A percentile compares a stretch with the other conserved stretches of the same genome.
phyloP scores from a whole-genome alignment of 2,113 vertebrate species.

The Hemiscyllium ocellatum region DNA sequence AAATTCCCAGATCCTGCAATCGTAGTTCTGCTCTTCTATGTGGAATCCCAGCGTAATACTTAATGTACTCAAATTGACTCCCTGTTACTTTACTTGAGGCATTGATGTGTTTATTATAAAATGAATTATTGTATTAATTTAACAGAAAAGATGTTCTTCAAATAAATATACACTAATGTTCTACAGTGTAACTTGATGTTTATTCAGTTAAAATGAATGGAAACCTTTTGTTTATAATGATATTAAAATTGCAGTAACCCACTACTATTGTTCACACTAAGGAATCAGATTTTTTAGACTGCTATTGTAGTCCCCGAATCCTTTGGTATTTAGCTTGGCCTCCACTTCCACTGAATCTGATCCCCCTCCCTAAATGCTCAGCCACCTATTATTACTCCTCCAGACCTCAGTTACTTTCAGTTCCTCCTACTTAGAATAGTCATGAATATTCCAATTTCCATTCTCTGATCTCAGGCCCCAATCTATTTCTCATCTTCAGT shows the following conservation, averaged over 20 bases:
- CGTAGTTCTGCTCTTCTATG: background rate
- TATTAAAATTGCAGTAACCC: background rate
- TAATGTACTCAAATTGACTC: background rate
- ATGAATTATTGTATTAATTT: background rate
- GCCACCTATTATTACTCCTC: background rate
- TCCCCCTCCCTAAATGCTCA: background rate
- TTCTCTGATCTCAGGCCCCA: background rate
- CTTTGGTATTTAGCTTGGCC: background rate
- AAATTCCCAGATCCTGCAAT: background rate
- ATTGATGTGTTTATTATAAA: background rate
- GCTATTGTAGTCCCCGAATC: background rate
- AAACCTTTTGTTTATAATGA: background rate
- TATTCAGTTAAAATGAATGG: background rate
- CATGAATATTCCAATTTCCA: background rate
- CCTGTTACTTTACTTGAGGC: background rate
- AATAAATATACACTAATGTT: background rate
- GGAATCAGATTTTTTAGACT: background rate
- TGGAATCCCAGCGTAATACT: background rate
- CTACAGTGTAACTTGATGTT: background rate
- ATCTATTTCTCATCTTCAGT: background rate
- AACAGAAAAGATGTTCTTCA: background rate
- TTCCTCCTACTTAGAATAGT: background rate
- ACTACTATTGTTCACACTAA: background rate
- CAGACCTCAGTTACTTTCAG: background rate
- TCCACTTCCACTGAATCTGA: background rate